phyloP scores from a whole-genome alignment of 2,797 vertebrate genomes.

The Dryobates pubescens region DNA sequence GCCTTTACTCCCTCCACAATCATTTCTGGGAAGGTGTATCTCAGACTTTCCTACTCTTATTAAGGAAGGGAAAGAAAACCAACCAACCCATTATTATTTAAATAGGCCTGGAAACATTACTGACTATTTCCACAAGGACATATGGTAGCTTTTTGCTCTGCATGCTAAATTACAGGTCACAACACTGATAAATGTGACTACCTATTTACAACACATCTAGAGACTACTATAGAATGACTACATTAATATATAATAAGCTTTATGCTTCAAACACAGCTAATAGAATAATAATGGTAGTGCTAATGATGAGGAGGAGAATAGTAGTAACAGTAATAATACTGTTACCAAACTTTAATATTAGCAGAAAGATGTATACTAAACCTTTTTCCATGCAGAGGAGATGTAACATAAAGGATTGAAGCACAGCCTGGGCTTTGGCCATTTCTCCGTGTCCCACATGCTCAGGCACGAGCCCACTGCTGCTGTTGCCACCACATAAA shows the following conservation, averaged over 20 bases:
- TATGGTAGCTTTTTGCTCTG: background rate
- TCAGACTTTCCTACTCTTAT: background rate
- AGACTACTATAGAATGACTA: background rate
- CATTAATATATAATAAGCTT: background rate
- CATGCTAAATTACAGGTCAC: background rate
- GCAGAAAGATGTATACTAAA: background rate
- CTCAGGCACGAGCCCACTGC: background rate
- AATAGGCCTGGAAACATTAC: background rate
- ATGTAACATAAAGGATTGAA: background rate
- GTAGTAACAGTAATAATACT: background rate
- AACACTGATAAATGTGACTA: background rate
- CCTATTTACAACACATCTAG: background rate
- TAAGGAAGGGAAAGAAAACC: background rate
- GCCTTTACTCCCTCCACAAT: background rate
- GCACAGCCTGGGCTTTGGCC: background rate
- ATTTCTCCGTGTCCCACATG: background rate
- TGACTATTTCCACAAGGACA: background rate
- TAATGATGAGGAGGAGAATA: background rate
- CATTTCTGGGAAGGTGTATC: background rate
- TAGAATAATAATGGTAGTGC: background rate
- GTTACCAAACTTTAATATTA: background rate
- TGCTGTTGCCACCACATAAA: background rate
- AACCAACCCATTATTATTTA: background rate
- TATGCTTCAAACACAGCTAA: background rate
- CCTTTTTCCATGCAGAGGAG: background rate